phyloP scores from a whole-genome alignment of 2,888 invertebrate species.

The Diabrotica balteata region DNA sequence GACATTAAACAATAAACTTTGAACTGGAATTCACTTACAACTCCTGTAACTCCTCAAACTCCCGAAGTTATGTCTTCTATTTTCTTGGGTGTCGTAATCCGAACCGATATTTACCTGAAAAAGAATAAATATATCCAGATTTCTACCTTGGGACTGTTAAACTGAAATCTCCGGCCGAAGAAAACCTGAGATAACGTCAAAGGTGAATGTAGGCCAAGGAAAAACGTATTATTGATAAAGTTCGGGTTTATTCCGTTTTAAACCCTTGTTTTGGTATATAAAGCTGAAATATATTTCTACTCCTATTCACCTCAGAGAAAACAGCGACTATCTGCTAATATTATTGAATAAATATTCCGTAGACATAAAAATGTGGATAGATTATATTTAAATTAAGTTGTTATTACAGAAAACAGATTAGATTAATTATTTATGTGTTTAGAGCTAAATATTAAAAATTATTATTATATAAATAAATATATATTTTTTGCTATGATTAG shows the following conservation, averaged over 20 bases:
- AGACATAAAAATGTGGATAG: no score
- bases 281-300: no score
- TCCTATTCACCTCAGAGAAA: no score
- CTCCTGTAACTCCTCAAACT: not conserved
- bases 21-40: not conserved
- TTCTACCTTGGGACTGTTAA: conserved; percentile 1
- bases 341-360: no score
- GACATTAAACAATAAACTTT: conserved; percentile 2
- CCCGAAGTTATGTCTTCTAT: not conserved
- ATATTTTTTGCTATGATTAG: no score
- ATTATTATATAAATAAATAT: no score
- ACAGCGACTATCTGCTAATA: no score
- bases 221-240: not conserved
- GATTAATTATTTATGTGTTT: no score
- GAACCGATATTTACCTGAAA: not conserved
- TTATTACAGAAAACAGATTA: no score
- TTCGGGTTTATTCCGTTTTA: not conserved
- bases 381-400: no score
- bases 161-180: not conserved
- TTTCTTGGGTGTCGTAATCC: not conserved
- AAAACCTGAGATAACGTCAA: not conserved
- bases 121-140: conserved; percentile 2
- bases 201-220: not conserved
- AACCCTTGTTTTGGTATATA: no score
- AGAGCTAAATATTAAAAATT: no score